phyloP scores from a whole-genome alignment of 2,113 vertebrate species.

The Beaufortia kweichowensis region DNA sequence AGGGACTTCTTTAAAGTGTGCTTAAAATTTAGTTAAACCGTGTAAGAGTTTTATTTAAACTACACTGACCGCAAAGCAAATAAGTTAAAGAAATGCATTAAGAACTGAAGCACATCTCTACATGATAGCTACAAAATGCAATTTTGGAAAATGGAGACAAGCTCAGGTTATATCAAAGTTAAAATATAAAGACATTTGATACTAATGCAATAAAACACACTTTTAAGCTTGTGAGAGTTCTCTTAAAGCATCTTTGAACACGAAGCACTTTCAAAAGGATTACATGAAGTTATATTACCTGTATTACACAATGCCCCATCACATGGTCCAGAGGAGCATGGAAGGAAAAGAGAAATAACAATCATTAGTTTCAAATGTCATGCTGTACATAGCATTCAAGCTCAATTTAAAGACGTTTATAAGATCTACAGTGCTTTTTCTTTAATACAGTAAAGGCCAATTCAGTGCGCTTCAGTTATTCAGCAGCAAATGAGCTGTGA shows the following conservation, averaged over 20 bases:
- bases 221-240: slow-evolving; percentile 25
- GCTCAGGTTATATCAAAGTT: slow-evolving; percentile 1
- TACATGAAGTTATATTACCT: slow-evolving; percentile 42
- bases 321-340: slow-evolving; percentile 22
- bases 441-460: background rate
- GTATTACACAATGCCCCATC: slow-evolving; percentile 15
- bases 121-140: background rate
- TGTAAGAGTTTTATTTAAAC: background rate
- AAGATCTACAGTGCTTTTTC: background rate
- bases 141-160: background rate
- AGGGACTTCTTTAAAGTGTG: slow-evolving; percentile 9
- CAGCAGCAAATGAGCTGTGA: background rate
- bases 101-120: background rate
- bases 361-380: slow-evolving; percentile 19
- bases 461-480: background rate
- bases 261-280: background rate
- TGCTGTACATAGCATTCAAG: background rate
- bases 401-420: background rate
- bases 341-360: slow-evolving; percentile 8
- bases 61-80: background rate
- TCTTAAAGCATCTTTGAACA: slow-evolving; percentile 35
- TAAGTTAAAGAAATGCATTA: slow-evolving; percentile 1
- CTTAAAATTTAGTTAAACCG: slow-evolving; percentile 26
- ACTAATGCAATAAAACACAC: slow-evolving; percentile 22
- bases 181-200: slow-evolving; percentile 37